Base-by-base conservation (phyloP, 2,888 invertebrate species). In the Pyrgus malvae region DNA sequence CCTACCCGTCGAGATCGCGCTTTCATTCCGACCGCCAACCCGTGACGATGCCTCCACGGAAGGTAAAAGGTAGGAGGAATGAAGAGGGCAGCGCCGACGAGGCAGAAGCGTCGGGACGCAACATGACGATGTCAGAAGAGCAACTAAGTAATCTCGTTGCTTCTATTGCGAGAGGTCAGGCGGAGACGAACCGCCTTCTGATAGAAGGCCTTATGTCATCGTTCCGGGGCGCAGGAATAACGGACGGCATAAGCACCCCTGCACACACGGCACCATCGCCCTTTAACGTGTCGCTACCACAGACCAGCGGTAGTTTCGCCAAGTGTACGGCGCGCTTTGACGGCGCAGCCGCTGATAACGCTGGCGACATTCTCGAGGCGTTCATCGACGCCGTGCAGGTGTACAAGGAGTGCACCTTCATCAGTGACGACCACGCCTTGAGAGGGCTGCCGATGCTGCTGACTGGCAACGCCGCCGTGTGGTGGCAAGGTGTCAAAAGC, bases 361-460 rank as follows among this genome's bases (percentile, higher is more conserved):
- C 42, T 11, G 25, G 23, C 9, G 41, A 42, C 25, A 9, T 29
- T n/a, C 25, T 42, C 3, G 42, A 25, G 5, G 60, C 62, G 2
- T 62, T 62, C 31, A 29, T 60, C 5, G 59, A 60, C 29, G 50
- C 55, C 3, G 46, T 56, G 2, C 14, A 56, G 27, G 17, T 54
- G 2, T 61, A 54, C 35, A 59, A 59, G 23, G 62, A 63, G 11
- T 63, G 62, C 21, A n/a, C 51, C 2, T 11, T 38, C 27, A 50
- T 61, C 14, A 56, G 44, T 2, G 59, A 63, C 29, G 56, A 55
- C 11, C 54, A 61, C 37, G 60, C 59, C 3, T 25, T 61, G 4
- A 46, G 56, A 8, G 61, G 59, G 1, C 19, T 61, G 3, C 56
- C 57, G 7, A 61, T 61, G 59, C 44, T 59, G 7, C 40, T 61